Percentiles rank a stretch among this genome's conserved stretches.
These are phyloP conservation scores for Hirtodrosophila duncani DNA, from an alignment of 2,888 invertebrate species.

Conservation along the genomic window DNA sequence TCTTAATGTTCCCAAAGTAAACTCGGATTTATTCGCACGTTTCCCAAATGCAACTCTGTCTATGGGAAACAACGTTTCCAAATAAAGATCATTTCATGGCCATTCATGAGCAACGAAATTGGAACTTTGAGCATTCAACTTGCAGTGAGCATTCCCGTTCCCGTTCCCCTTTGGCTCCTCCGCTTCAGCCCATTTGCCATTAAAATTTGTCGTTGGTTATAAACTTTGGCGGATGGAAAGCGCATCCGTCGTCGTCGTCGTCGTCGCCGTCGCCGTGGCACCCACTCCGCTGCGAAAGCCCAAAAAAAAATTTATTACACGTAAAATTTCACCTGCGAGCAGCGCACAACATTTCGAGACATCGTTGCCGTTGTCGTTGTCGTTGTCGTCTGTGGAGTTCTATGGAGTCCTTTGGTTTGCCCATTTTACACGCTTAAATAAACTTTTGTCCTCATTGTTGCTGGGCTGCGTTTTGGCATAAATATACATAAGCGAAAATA, in stretches of 20 bases:
- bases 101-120: no score
- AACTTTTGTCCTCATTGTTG: conserved; percentile 34
- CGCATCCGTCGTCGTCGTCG: conserved; percentile 34
- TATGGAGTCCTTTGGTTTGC: conserved; percentile 26
- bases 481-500: conserved; percentile 35
- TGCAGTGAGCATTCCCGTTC: neutral
- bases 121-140: no score
- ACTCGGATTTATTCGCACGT: no score
- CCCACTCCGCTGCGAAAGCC: conserved; percentile 30
- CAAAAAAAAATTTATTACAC: conserved; percentile 66
- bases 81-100: no score
- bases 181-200: neutral
- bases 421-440: conserved; percentile 52
- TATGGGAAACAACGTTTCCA: no score
- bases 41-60: no score
- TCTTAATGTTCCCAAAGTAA: no score
- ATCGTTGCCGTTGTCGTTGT: no score
- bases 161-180: neutral
- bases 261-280: conserved; percentile 30
- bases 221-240: conserved; percentile 16
- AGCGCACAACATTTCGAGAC: no score
- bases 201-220: conserved; percentile 34
- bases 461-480: conserved; percentile 13
- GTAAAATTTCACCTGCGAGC: conserved; percentile 63
- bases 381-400: no score